Evolutionary conservation across 2,113 vertebrate species (phyloP).

Genomic region (Trinectes maculatus): DNA sequence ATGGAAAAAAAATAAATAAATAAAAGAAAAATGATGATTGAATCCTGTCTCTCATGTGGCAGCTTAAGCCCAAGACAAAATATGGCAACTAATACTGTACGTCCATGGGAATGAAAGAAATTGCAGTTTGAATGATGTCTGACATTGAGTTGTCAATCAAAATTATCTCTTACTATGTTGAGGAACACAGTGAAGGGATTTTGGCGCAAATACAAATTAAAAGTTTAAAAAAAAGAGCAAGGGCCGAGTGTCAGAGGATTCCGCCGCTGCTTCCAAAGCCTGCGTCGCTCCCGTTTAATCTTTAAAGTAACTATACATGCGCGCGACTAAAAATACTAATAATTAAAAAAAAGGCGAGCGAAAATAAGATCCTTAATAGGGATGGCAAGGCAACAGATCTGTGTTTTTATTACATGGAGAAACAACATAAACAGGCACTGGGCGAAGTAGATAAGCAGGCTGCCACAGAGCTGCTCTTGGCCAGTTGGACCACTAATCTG

Average conservation of each 20-base stretch:
- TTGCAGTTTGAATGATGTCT: slow-evolving; percentile 40
- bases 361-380: slow-evolving; percentile 79
- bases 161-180: slow-evolving; percentile 66
- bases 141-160: slow-evolving; percentile 64
- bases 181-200: slow-evolving; percentile 60
- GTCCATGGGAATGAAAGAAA: slow-evolving; percentile 62
- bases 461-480: slow-evolving; percentile 61
- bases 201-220: slow-evolving; percentile 63
- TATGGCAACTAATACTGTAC: slow-evolving; percentile 39
- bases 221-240: slow-evolving; percentile 44
- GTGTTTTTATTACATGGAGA: slow-evolving; percentile 60
- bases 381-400: slow-evolving; percentile 72
- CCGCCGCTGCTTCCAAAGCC: slow-evolving; percentile 49
- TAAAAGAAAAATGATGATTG: slow-evolving; percentile 39
- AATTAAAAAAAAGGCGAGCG: slow-evolving; percentile 38
- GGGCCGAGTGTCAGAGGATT: slow-evolving; percentile 28
- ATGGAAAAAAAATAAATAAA: too few species aligned
- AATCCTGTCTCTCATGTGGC: slow-evolving; percentile 54
- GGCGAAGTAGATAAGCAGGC: slow-evolving; percentile 73
- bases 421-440: slow-evolving; percentile 77
- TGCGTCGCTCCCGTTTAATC: slow-evolving; percentile 65
- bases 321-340: slow-evolving; percentile 27
- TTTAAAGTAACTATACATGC: slow-evolving; percentile 68
- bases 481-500: slow-evolving; percentile 66
- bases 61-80: slow-evolving; percentile 48